These are phyloP conservation scores for Bubo blakistoni DNA, from an alignment of 2,113 vertebrate genomes.

Conservation along the genomic window DNA sequence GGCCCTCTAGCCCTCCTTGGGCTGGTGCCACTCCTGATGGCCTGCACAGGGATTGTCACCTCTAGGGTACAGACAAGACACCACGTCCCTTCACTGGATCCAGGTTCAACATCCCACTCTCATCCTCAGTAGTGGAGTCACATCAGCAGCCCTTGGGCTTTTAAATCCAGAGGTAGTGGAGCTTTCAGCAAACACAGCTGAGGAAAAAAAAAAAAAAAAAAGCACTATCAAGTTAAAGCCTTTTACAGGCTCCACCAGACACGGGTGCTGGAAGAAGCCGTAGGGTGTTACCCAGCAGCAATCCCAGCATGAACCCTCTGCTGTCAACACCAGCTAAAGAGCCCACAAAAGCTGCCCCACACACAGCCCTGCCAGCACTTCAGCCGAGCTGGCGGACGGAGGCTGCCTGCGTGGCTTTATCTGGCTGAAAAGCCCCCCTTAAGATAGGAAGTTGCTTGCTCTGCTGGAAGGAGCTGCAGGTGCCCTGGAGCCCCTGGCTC, in stretches of 20 bases:
- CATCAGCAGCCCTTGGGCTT: neutral
- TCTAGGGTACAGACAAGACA: neutral
- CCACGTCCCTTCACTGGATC: neutral
- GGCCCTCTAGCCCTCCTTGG: neutral
- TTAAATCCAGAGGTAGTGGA: neutral
- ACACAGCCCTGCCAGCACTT: neutral
- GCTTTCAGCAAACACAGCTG: neutral
- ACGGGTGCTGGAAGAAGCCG: neutral
- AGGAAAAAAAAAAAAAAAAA: neutral
- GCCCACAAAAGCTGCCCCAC: neutral
- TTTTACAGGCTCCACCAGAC: neutral
- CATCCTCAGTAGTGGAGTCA: neutral
- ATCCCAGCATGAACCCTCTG: neutral
- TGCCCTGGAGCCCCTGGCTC: neutral
- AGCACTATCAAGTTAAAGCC: neutral
- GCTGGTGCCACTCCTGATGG: neutral
- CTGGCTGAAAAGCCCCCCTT: conserved; percentile 6
- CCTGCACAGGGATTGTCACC: neutral
- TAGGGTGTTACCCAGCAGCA: neutral
- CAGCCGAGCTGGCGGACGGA: neutral
- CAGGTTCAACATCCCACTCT: neutral
- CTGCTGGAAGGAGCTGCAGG: neutral
- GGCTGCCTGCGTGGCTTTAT: neutral
- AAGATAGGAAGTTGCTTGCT: neutral
- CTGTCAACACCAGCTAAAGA: conserved; percentile 37